phyloP scores from a whole-genome alignment of 2,113 vertebrate genomes.

The Orthonyx spaldingii region DNA sequence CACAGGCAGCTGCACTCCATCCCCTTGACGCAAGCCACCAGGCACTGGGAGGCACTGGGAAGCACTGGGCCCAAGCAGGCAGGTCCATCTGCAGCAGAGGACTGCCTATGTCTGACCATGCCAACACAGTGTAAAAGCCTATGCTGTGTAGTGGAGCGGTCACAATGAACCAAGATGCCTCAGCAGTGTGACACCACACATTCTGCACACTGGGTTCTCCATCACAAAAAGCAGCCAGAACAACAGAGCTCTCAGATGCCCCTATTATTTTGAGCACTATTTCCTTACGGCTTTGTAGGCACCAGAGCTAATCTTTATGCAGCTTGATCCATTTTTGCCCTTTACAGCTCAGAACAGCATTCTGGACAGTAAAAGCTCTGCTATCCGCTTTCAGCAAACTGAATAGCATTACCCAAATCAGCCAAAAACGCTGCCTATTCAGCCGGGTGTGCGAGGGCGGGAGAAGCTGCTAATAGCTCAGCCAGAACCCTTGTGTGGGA shows the following conservation, averaged over 20 bases:
- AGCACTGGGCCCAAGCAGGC: not conserved
- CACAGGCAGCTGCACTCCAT: not conserved
- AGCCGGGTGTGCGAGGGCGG: not conserved
- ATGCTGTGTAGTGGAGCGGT: rapidly evolving
- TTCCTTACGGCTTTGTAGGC: not conserved
- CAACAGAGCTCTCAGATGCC: not conserved
- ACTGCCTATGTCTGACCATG: not conserved
- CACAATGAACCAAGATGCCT: not conserved
- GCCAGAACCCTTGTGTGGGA: constrained; percentile 56
- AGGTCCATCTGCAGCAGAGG: not conserved
- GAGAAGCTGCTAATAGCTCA: constrained; percentile 4
- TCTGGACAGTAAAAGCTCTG: not conserved
- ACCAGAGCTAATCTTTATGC: not conserved
- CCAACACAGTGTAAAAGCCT: rapidly evolving
- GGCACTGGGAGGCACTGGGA: not conserved
- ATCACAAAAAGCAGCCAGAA: not conserved
- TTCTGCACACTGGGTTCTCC: not conserved
- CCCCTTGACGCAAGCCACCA: not conserved
- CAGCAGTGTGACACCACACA: not conserved
- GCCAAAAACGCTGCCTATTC: not conserved
- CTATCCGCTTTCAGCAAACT: not conserved
- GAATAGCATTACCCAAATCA: not conserved
- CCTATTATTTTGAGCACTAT: not conserved
- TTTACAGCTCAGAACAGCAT: not conserved
- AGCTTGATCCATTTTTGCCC: not conserved